Evolutionary conservation across 2,797 vertebrate species (phyloP).

Genomic region (Taeniopygia guttata): DNA sequence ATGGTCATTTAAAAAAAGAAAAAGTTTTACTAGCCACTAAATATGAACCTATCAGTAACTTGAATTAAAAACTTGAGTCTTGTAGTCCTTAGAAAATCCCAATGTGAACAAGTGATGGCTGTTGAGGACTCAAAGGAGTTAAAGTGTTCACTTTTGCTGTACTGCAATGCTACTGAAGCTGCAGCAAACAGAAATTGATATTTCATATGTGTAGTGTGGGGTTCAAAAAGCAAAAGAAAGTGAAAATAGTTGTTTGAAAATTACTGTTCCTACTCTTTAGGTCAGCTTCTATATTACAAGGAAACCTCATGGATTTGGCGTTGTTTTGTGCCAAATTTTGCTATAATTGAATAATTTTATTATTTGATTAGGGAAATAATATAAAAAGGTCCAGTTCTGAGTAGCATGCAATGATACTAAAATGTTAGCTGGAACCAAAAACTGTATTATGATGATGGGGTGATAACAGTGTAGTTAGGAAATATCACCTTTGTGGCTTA

Average conservation of each 20-base stretch:
- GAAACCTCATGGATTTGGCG: not conserved
- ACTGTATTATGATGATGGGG: not conserved
- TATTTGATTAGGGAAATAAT: not conserved
- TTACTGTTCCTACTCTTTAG: not conserved
- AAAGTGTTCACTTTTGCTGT: not conserved
- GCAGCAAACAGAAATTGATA: not conserved
- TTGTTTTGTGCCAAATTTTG: not conserved
- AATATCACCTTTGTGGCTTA: not conserved
- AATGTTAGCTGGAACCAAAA: not conserved
- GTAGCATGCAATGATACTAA: not conserved
- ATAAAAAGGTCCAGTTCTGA: not conserved
- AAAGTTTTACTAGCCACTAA: not conserved
- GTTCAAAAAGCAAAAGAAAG: not conserved
- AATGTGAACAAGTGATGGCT: not conserved
- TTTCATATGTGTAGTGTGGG: not conserved
- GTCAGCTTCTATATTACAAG: not conserved
- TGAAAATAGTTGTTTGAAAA: not conserved
- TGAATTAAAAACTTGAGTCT: not conserved
- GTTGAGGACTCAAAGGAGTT: not conserved
- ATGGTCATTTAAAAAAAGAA: not conserved
- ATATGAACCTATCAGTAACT: not conserved
- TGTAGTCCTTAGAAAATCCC: not conserved
- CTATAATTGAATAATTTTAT: not conserved
- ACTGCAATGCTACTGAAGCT: not conserved
- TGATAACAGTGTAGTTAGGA: not conserved